Percentiles rank a stretch among this genome's conserved stretches.
These are phyloP conservation scores for Meganola albula DNA, from an alignment of 2,888 invertebrate genomes.

Conservation along the genomic window DNA sequence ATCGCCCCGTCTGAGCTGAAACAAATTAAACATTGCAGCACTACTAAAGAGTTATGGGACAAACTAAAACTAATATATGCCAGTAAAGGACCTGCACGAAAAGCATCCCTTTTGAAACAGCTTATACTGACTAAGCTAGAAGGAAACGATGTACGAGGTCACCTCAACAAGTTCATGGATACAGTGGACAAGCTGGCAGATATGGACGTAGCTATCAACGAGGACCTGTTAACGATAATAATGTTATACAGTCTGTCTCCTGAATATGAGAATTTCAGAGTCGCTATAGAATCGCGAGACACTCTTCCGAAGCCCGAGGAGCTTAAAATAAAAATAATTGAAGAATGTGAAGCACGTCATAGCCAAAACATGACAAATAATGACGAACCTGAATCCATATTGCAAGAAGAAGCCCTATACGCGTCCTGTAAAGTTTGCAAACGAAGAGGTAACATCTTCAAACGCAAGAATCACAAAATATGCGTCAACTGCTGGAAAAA, in stretches of 20 bases:
- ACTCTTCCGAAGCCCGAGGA: slow-evolving; percentile 12
- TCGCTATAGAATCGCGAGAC: slow-evolving; percentile 14
- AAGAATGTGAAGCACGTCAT: slow-evolving; percentile 14
- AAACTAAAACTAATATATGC: neutral
- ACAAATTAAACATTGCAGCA: neutral
- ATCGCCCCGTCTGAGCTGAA: too few relatives aligned
- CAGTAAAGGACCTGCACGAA: neutral
- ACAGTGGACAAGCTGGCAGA: neutral
- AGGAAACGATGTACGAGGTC: too few relatives aligned
- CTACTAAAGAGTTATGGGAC: neutral
- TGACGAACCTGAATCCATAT: too few relatives aligned
- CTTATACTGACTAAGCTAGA: too few relatives aligned
- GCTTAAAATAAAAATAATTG: slow-evolving; percentile 17
- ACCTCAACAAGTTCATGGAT: slow-evolving; percentile 1
- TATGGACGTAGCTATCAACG: slow-evolving; percentile 3
- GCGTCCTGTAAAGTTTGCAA: too few relatives aligned
- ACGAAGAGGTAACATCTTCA: too few relatives aligned
- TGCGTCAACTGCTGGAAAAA: too few relatives aligned
- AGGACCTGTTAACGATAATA: slow-evolving; percentile 14
- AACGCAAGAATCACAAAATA: too few relatives aligned
- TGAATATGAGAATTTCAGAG: slow-evolving; percentile 13
- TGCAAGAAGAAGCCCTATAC: too few relatives aligned
- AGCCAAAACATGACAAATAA: too few relatives aligned
- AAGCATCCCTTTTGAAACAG: neutral
- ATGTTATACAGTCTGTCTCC: slow-evolving; percentile 11